Conservation (phyloP, 2,113 vertebrate genomes). For the Lepus americanus region DNA sequence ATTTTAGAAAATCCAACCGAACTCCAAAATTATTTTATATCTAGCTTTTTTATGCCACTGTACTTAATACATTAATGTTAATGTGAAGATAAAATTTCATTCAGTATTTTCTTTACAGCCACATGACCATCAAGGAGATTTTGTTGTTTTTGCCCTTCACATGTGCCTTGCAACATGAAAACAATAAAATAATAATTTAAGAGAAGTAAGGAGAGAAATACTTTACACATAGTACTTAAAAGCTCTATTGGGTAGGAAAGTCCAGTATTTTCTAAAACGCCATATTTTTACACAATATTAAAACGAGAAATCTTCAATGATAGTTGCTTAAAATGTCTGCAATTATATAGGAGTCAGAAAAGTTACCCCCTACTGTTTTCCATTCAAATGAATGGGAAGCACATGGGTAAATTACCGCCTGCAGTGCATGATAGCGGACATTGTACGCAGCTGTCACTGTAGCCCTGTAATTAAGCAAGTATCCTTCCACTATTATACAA, state of each 20-base stretch:
- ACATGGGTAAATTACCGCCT: conserved; percentile 84
- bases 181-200: conserved; percentile 13
- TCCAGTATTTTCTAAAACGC: conserved; percentile 10
- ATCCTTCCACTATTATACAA: conserved; percentile 81
- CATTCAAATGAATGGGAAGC: conserved; percentile 81
- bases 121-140: not conserved
- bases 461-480: conserved; percentile 83
- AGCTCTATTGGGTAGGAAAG: not conserved
- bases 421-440: not conserved
- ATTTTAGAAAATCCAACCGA: not conserved
- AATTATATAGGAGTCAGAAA: conserved; percentile 73
- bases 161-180: conserved; percentile 16
- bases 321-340: conserved; percentile 78
- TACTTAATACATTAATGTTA: not conserved
- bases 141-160: not conserved
- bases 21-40: not conserved
- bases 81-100: not conserved
- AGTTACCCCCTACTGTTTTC: conserved; percentile 69
- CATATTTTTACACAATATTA: conserved; percentile 75
- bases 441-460: conserved; percentile 78
- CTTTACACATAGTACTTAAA: conserved; percentile 32
- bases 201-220: conserved; percentile 25
- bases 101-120: not conserved
- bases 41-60: not conserved
- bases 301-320: conserved; percentile 11